Percentiles rank a stretch among this genome's conserved stretches.
Evolutionary conservation across 2,888 invertebrate species (phyloP).

Genomic region (Pyrgus malvae): DNA sequence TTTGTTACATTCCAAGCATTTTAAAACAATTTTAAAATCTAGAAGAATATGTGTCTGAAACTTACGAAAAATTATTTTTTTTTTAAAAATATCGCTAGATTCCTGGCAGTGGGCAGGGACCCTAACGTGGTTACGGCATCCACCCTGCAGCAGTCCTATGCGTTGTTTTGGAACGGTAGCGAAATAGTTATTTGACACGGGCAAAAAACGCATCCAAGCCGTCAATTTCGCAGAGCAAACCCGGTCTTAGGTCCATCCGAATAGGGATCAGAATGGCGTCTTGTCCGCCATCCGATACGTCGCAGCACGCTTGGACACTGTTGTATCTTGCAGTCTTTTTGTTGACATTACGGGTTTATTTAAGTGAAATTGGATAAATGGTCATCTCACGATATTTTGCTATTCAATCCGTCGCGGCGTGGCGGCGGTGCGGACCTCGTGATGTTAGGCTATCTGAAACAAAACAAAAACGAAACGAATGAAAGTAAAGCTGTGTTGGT

Average conservation of each 20-base stretch:
- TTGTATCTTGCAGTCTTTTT: constrained; percentile 69
- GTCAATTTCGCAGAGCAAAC: constrained; percentile 39
- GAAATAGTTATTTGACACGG: constrained; percentile 64
- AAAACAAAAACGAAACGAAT: constrained; percentile 53
- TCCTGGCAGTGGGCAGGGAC: too few relatives aligned
- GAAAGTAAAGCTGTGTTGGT: constrained; percentile 54
- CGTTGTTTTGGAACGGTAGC: constrained; percentile 64
- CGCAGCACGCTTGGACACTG: constrained; percentile 55
- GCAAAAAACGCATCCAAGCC: constrained; percentile 45
- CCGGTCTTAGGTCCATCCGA: constrained; percentile 44
- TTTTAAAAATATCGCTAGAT: too few relatives aligned
- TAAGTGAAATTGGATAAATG: constrained; percentile 82
- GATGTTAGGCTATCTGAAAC: constrained; percentile 45
- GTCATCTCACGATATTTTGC: constrained; percentile 70
- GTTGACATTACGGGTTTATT: constrained; percentile 77
- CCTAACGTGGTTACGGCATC: constrained; percentile 59
- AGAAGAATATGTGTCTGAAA: too few relatives aligned
- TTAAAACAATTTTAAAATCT: too few relatives aligned
- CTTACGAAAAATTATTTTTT: too few relatives aligned
- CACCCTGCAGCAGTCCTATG: constrained; percentile 53
- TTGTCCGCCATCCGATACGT: constrained; percentile 34
- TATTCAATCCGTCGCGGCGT: constrained; percentile 65
- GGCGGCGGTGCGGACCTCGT: constrained; percentile 50
- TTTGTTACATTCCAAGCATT: too few relatives aligned
- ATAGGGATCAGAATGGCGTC: constrained; percentile 49